Conservation (phyloP, 2,888 invertebrate genomes). For the Melipona beecheii region DNA sequence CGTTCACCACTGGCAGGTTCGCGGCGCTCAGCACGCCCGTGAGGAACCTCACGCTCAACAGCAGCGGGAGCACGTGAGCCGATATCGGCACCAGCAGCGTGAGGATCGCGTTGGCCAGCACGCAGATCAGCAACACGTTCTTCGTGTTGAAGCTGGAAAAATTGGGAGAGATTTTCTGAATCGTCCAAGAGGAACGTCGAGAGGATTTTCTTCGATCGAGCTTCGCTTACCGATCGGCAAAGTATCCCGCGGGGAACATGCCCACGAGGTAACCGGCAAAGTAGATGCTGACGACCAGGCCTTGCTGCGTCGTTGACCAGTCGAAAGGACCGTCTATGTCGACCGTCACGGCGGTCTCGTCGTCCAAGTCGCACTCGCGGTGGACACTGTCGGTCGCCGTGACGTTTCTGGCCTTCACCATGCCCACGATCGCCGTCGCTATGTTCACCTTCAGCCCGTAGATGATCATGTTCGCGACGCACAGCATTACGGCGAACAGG, state of each 20-base stretch:
- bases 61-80: conserved; percentile 61
- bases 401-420: conserved; percentile 73
- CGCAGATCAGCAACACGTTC: conserved; percentile 76
- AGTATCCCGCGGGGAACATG: conserved; percentile 81
- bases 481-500: conserved; percentile 80
- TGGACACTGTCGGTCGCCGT: background rate
- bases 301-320: conserved; percentile 78
- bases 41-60: conserved; percentile 76
- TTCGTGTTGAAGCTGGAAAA: conserved; percentile 79
- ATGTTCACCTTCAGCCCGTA: conserved; percentile 81
- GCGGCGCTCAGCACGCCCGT: conserved; percentile 79
- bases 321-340: conserved; percentile 79
- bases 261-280: conserved; percentile 81
- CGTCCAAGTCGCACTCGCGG: conserved; percentile 71
- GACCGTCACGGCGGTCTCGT: background rate
- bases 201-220: too few species aligned
- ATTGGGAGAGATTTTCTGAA: too few species aligned
- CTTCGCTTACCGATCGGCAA: conserved; percentile 79
- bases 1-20: conserved; percentile 81
- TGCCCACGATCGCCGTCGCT: conserved; percentile 79
- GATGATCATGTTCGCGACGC: conserved; percentile 82
- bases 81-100: conserved; percentile 77
- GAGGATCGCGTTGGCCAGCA: conserved; percentile 76
- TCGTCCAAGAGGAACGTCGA: too few species aligned
- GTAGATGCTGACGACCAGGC: conserved; percentile 79